Evolutionary conservation across 2,797 vertebrate genomes (phyloP).

Genomic region (Ispidina picta): DNA sequence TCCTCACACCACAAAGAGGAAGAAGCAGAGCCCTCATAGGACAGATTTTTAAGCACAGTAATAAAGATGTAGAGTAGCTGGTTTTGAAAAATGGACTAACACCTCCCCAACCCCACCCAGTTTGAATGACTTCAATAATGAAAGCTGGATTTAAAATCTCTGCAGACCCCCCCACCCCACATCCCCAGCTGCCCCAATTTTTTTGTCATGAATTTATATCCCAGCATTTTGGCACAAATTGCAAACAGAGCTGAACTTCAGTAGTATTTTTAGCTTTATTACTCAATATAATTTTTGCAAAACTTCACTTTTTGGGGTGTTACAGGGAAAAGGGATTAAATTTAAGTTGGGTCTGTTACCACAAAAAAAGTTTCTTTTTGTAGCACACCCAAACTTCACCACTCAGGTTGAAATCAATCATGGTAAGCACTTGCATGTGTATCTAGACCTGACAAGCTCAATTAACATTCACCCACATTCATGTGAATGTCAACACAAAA

Average conservation of each 20-base stretch:
- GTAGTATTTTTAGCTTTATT: background rate
- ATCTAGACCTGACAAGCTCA: background rate
- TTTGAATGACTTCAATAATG: background rate
- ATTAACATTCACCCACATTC: background rate
- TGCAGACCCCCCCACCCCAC: background rate
- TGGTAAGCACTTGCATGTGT: background rate
- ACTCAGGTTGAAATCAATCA: background rate
- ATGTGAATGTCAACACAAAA: background rate
- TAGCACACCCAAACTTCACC: background rate
- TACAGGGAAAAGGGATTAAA: background rate
- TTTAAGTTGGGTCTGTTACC: background rate
- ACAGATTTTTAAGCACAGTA: background rate
- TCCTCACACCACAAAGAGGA: background rate
- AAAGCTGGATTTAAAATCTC: background rate
- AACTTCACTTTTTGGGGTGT: background rate
- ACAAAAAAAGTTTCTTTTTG: background rate
- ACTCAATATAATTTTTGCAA: background rate
- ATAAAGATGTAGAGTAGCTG: background rate
- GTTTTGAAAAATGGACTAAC: background rate
- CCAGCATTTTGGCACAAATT: background rate
- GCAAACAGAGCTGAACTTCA: background rate
- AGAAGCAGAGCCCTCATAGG: background rate
- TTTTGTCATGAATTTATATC: background rate
- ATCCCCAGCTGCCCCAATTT: background rate
- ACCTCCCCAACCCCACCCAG: background rate